A percentile compares a stretch with the other conserved stretches of the same genome.
phyloP scores from a whole-genome alignment of 2,797 vertebrate genomes.

The Clarias laeviceps region DNA sequence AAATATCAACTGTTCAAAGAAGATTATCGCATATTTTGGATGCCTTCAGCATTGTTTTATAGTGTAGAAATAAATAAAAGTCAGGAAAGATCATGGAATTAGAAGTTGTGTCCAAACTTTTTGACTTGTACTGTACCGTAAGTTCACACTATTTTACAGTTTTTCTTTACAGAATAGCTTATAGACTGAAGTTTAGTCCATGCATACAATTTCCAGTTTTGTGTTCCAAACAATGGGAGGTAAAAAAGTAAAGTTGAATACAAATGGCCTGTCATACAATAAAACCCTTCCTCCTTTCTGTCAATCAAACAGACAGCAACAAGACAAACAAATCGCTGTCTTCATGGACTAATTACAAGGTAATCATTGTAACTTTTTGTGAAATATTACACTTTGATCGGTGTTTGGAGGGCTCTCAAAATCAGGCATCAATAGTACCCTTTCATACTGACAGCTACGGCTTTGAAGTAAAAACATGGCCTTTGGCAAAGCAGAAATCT shows the following conservation, averaged over 20 bases:
- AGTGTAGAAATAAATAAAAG: too few species aligned
- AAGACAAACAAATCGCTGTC: slow-evolving; percentile 10
- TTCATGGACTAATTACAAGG: slow-evolving; percentile 16
- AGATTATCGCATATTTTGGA: too few species aligned
- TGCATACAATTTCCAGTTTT: background rate
- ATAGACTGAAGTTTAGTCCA: background rate
- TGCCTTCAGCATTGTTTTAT: too few species aligned
- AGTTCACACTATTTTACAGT: background rate
- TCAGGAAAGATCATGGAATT: too few species aligned
- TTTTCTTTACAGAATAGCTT: background rate
- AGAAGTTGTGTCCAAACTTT: too few species aligned
- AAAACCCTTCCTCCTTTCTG: background rate
- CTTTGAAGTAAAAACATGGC: slow-evolving; percentile 77
- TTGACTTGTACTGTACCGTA: background rate
- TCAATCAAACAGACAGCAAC: slow-evolving; percentile 11
- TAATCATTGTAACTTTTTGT: slow-evolving; percentile 10
- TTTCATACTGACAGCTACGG: slow-evolving; percentile 70
- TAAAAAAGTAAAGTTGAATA: background rate
- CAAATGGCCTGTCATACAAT: background rate
- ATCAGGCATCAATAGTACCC: slow-evolving; percentile 65
- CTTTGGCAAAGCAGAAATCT: slow-evolving; percentile 68
- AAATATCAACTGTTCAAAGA: too few species aligned
- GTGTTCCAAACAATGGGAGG: background rate
- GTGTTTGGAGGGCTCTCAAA: slow-evolving; percentile 65
- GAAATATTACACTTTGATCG: slow-evolving; percentile 69